Evolutionary conservation across 2,113 vertebrate species (phyloP), one percentile per base, ranked within the genome.

Genomic region (Tychaedon coryphoeus): DNA sequence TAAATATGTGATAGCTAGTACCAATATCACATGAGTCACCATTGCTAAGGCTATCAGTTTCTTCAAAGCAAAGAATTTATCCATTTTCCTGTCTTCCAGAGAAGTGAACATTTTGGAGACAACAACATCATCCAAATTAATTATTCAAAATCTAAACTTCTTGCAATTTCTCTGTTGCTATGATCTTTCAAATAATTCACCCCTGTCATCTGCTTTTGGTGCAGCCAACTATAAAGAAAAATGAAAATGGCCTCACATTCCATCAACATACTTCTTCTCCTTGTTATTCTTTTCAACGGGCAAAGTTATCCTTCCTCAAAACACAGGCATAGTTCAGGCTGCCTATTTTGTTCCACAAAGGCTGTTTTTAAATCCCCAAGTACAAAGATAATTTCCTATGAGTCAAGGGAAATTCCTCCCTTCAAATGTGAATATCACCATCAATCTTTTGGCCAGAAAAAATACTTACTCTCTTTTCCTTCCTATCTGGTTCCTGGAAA

Each of bases 301-400:
- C 38, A 58, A 89, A 94, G 42, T 83, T 85, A 79, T 88, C 40
- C 81, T 92, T 91, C 74, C 58, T 93, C 5, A 14, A 90, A 96
- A 86, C 43, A 66, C 12, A 29, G 47, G 14, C 75, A 36, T 75
- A 70, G 64, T 48, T 93, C 56, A 86, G 56, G 33, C 31, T 31
- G 66, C 45, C n/a, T 83, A 24, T 82, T 86, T 79, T 90, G 43
- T 82, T 76, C 60, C 71, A 67, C 85, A 96, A 51, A 78, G 45
- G 36, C 28, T 92, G 76, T 79, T 95, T 96, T 82, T 60, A 87
- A 81, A 71, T 91, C 19, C 33, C 14, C 3, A 25, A n/a, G 65
- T 94, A 80, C 72, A 94, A 92, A 94, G 88, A 48, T 80, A 33
- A 71, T 79, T 96, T 95, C 85, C 90, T 83, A 8, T 86, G 90